Evolutionary conservation across 2,113 vertebrate species (phyloP).

Genomic region (Morphnarchus princeps): DNA sequence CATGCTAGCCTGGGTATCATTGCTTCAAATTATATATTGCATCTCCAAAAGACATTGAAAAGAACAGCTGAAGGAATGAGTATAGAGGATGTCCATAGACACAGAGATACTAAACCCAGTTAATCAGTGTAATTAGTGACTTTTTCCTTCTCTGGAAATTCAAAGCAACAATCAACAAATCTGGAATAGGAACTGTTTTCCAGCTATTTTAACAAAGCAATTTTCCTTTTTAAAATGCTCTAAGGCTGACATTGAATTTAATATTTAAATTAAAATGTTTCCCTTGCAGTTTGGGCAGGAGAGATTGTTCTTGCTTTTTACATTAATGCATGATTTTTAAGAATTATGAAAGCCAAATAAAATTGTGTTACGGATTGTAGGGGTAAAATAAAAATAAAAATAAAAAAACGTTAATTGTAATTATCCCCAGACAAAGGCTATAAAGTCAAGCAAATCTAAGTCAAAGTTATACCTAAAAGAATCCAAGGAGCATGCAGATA

Average conservation of each 20-base stretch:
- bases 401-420: background rate
- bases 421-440: background rate
- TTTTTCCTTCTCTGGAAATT: background rate
- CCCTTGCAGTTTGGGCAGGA: background rate
- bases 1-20: fast-evolving
- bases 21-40: background rate
- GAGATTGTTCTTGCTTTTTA: background rate
- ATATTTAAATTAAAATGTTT: background rate
- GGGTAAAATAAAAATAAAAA: background rate
- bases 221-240: background rate
- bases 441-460: background rate
- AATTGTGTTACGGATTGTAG: background rate
- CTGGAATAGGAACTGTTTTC: background rate
- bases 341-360: background rate
- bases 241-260: background rate
- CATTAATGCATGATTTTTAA: background rate
- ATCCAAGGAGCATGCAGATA: background rate
- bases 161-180: background rate
- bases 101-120: background rate
- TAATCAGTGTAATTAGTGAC: background rate
- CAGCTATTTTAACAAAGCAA: background rate
- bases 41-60: background rate
- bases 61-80: fast-evolving
- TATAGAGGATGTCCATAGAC: background rate
- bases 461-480: background rate